Percentiles rank a stretch among this genome's conserved stretches.
Evolutionary conservation across 2,888 invertebrate species (phyloP).

Genomic region (Galerucella pusilla): DNA sequence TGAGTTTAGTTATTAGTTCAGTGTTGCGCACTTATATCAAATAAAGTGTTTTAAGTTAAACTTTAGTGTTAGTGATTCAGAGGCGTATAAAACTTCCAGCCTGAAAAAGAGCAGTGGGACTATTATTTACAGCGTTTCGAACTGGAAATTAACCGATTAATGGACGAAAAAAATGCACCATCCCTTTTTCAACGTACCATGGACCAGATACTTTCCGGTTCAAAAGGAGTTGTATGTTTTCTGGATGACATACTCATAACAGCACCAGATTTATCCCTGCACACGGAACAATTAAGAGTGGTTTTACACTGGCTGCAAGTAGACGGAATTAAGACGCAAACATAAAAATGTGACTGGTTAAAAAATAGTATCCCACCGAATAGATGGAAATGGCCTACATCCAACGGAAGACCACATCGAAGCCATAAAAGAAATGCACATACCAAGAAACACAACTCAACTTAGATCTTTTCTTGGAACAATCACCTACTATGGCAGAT

Average conservation of each 20-base stretch:
- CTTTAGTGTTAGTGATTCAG: no score
- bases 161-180: slow-evolving; percentile 24
- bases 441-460: no score
- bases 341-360: neutral
- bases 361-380: slow-evolving; percentile 28
- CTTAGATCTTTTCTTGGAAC: no score
- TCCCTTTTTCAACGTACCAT: slow-evolving; percentile 39
- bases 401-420: slow-evolving; percentile 34
- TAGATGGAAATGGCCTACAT: slow-evolving; percentile 38
- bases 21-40: no score
- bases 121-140: slow-evolving; percentile 20
- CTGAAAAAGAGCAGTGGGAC: no score
- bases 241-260: slow-evolving; percentile 29
- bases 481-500: no score
- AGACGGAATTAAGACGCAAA: neutral
- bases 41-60: no score
- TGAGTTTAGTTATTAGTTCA: no score
- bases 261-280: neutral
- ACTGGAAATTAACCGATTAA: neutral
- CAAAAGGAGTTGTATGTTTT: slow-evolving; percentile 27
- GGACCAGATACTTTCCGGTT: slow-evolving; percentile 33
- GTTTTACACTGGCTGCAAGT: no score
- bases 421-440: no score
- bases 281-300: neutral
- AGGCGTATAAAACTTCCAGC: no score